These are phyloP conservation scores for Diloba caeruleocephala DNA, from an alignment of 2,888 invertebrate genomes.

Conservation along the genomic window DNA sequence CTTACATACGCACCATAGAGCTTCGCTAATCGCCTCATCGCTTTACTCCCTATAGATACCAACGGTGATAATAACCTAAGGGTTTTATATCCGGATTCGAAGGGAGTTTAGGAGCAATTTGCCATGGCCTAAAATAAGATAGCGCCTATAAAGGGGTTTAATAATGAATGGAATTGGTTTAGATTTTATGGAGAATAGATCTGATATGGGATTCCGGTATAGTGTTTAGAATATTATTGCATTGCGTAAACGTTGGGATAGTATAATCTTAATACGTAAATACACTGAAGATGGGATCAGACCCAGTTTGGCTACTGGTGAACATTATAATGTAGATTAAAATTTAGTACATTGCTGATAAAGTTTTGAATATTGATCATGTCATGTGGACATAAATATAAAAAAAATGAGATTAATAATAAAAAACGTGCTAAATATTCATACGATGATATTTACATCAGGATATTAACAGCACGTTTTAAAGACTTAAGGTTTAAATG, in stretches of 20 bases:
- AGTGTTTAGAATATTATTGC: conserved; percentile 29
- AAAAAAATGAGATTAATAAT: no score
- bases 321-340: conserved; percentile 1
- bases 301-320: conserved; percentile 1
- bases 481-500: no score
- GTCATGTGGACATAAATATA: no score
- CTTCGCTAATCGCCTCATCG: conserved; percentile 81
- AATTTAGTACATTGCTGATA: not conserved
- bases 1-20: conserved; percentile 75
- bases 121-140: conserved; percentile 76
- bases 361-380: not conserved
- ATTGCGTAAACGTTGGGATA: conserved; percentile 10
- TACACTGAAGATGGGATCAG: conserved; percentile 6
- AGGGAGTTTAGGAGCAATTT: conserved; percentile 82
- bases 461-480: no score
- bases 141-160: conserved; percentile 58
- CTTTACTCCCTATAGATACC: conserved; percentile 76
- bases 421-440: no score
- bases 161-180: conserved; percentile 51
- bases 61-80: conserved; percentile 73
- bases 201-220: conserved; percentile 39
- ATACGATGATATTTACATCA: no score
- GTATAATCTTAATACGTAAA: conserved; percentile 28
- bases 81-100: conserved; percentile 76
- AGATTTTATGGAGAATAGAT: conserved; percentile 43